Evolutionary conservation across 2,888 invertebrate species (phyloP).

Genomic region (Mesodorylaimus sp.): DNA sequence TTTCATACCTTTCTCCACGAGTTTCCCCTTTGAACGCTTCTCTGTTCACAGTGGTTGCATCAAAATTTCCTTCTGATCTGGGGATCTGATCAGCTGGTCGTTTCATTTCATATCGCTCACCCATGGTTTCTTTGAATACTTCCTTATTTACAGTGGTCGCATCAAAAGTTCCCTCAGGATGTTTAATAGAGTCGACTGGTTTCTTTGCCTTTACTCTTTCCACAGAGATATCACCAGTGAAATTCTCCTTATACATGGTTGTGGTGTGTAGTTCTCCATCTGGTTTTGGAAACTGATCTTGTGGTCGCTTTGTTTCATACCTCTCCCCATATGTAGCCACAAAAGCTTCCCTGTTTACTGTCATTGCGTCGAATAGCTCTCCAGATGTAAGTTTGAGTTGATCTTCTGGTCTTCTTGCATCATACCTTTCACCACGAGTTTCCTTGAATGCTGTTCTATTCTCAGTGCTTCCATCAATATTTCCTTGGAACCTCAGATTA

Average conservation of each 20-base stretch:
- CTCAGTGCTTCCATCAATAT: not conserved
- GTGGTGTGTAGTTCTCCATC: not conserved
- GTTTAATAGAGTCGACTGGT: not conserved
- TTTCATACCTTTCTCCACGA: too few relatives aligned
- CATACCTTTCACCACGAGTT: not conserved
- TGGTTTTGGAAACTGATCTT: not conserved
- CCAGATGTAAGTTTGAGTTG: too few relatives aligned
- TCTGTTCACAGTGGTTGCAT: not conserved
- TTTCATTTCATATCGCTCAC: conserved; percentile 1
- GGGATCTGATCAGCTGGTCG: not conserved
- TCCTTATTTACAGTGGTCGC: not conserved
- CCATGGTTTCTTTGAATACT: not conserved
- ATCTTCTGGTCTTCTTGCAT: not conserved
- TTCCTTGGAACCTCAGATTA: not conserved
- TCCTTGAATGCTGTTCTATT: not conserved
- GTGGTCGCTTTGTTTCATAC: not conserved
- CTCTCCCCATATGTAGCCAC: not conserved
- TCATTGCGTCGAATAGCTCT: not conserved
- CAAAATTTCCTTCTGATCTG: not conserved
- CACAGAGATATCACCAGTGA: not conserved
- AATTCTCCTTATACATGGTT: not conserved
- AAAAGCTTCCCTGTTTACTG: not conserved
- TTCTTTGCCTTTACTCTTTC: not conserved
- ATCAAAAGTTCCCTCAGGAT: not conserved
- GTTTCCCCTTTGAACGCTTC: too few relatives aligned